A percentile compares a stretch with the other conserved stretches of the same genome.
phyloP scores from a whole-genome alignment of 2,888 invertebrate genomes.

The Rhorus exstirpatorius region DNA sequence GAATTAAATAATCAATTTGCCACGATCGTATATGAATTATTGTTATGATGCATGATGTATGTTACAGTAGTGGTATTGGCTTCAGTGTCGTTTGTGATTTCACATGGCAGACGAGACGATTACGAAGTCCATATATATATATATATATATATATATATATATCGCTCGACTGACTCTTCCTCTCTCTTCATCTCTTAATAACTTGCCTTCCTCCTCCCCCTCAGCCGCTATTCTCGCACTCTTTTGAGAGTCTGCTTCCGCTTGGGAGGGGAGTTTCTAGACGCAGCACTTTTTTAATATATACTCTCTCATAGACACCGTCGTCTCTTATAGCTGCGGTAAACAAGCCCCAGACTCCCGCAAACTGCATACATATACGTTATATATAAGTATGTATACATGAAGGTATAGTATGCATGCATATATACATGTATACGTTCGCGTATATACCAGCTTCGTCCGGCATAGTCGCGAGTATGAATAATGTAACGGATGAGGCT shows the following conservation, averaged over 20 bases:
- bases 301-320: slow-evolving; percentile 39
- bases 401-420: background rate
- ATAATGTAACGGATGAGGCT: slow-evolving; percentile 70
- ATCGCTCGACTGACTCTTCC: background rate
- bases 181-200: slow-evolving; percentile 25
- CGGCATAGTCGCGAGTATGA: slow-evolving; percentile 60
- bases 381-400: slow-evolving; percentile 24
- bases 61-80: background rate
- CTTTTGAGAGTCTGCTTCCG: slow-evolving; percentile 23
- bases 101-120: slow-evolving; percentile 32
- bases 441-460: slow-evolving; percentile 34
- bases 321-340: slow-evolving; percentile 28
- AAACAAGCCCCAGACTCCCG: slow-evolving; percentile 48
- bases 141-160: background rate
- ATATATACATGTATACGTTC: slow-evolving; percentile 3
- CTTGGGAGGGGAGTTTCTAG: slow-evolving; percentile 36
- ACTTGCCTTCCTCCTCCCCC: background rate
- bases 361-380: slow-evolving; percentile 59
- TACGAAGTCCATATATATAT: slow-evolving; percentile 15
- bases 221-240: slow-evolving; percentile 26
- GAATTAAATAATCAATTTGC: slow-evolving; percentile 33
- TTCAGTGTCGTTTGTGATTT: slow-evolving; percentile 29
- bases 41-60: slow-evolving; percentile 12
- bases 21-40: background rate
- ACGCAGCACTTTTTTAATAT: slow-evolving; percentile 51